A percentile compares a stretch with the other conserved stretches of the same genome.
Conservation (phyloP, 2,888 invertebrate genomes). For the Drosophila anomelani region DNA sequence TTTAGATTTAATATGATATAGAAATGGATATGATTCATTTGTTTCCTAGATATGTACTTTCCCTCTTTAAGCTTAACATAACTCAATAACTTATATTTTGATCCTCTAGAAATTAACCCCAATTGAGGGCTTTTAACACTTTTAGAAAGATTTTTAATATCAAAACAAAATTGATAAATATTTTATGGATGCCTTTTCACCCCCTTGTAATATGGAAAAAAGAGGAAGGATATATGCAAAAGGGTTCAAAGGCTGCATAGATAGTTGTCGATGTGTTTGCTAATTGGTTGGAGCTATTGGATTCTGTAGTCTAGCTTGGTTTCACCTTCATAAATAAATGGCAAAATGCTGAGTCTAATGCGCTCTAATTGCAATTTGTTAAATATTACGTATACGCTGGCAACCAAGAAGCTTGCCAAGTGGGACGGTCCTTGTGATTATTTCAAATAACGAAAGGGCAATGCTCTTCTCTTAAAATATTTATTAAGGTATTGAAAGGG, state of each 20-base stretch:
- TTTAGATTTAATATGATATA: background rate
- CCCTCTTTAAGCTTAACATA: too few relatives aligned
- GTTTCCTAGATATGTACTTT: background rate
- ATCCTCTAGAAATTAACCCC: too few relatives aligned
- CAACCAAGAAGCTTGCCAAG: slow-evolving; percentile 18
- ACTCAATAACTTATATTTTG: too few relatives aligned
- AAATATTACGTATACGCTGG: slow-evolving; percentile 56
- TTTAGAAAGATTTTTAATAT: background rate
- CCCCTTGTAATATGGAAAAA: too few relatives aligned
- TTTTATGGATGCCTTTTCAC: background rate
- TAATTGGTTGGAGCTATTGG: slow-evolving; percentile 40
- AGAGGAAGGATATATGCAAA: background rate
- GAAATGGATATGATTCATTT: background rate
- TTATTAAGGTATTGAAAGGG: rapidly evolving
- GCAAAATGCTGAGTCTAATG: slow-evolving; percentile 55
- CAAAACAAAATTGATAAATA: background rate
- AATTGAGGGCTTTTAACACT: background rate
- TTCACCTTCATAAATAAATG: slow-evolving; percentile 57
- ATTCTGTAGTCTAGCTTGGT: background rate
- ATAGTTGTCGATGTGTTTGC: slow-evolving; percentile 38
- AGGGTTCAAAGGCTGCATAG: background rate
- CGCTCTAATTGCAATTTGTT: slow-evolving; percentile 65
- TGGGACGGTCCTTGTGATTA: background rate
- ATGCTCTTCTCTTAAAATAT: background rate
- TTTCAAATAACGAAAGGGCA: background rate